These are phyloP conservation scores for Sinopyrophorus schimmeli DNA, from an alignment of 2,888 invertebrate species.

Conservation along the genomic window DNA sequence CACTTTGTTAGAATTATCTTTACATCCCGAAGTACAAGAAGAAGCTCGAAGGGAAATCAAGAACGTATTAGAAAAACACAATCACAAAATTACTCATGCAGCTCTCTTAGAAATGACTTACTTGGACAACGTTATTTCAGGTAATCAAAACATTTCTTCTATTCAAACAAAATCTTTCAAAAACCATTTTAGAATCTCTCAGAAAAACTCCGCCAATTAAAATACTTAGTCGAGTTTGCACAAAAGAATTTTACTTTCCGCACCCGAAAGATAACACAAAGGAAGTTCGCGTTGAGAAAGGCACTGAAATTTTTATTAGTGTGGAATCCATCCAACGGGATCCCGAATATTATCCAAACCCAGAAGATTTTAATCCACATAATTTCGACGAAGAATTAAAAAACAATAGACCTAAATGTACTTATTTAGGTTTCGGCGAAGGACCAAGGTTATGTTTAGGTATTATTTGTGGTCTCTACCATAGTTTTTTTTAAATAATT, in stretches of 20 bases:
- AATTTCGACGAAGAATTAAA: slow-evolving; percentile 43
- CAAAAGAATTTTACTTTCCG: slow-evolving; percentile 23
- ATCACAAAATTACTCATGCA: slow-evolving; percentile 52
- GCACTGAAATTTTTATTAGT: slow-evolving; percentile 43
- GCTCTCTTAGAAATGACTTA: slow-evolving; percentile 54
- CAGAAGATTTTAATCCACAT: slow-evolving; percentile 49
- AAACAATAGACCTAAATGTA: slow-evolving; percentile 36
- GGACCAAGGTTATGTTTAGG: slow-evolving; percentile 40
- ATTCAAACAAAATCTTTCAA: not conserved
- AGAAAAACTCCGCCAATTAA: slow-evolving; percentile 27
- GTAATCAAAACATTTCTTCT: too few species aligned
- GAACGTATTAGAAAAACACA: slow-evolving; percentile 41
- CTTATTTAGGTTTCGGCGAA: slow-evolving; percentile 39
- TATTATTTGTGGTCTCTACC: slow-evolving; percentile 9
- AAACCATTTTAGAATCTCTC: slow-evolving; percentile 29
- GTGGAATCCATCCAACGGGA: slow-evolving; percentile 44
- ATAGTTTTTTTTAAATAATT: not conserved
- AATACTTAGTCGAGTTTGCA: slow-evolving; percentile 26
- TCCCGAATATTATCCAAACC: slow-evolving; percentile 45
- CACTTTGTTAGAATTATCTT: slow-evolving; percentile 51
- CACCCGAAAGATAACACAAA: slow-evolving; percentile 18
- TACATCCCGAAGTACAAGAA: slow-evolving; percentile 51
- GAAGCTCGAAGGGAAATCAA: slow-evolving; percentile 53
- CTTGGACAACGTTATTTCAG: slow-evolving; percentile 53
- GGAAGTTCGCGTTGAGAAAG: slow-evolving; percentile 33